Percentiles rank a stretch among this genome's conserved stretches.
These are phyloP conservation scores for Acrocera orbiculus DNA, from an alignment of 2,888 invertebrate genomes.

Conservation along the genomic window DNA sequence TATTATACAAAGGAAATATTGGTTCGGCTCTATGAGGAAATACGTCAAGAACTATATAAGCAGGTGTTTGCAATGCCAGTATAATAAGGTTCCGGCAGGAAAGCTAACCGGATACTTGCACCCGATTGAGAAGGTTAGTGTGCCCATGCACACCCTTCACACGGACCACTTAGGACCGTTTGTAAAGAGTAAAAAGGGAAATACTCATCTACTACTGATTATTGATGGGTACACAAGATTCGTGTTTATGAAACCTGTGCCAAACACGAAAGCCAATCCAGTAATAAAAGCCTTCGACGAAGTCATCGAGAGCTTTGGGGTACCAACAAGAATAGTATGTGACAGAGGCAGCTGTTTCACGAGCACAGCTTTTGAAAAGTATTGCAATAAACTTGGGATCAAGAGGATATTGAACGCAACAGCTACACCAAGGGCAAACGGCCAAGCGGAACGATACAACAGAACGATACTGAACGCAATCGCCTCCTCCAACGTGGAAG, in stretches of 20 bases:
- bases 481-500: conserved; percentile 7
- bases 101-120: too few relatives aligned
- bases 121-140: background rate
- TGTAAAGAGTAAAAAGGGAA: conserved; percentile 15
- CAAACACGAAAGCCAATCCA: conserved; percentile 15
- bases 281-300: conserved; percentile 16
- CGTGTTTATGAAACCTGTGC: conserved; percentile 17
- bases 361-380: conserved; percentile 17
- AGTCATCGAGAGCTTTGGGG: conserved; percentile 15
- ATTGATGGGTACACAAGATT: conserved; percentile 24
- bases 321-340: conserved; percentile 17
- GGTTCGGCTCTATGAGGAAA: too few relatives aligned
- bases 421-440: conserved; percentile 2
- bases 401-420: conserved; percentile 10
- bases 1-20: too few relatives aligned
- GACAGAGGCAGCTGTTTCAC: conserved; percentile 24
- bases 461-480: conserved; percentile 8
- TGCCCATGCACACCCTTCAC: conserved; percentile 19
- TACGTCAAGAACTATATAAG: too few relatives aligned
- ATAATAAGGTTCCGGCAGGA: too few relatives aligned
- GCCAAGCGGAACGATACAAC: conserved; percentile 14
- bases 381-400: conserved; percentile 12
- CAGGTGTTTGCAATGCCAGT: too few relatives aligned
- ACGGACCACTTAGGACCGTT: conserved; percentile 28
- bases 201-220: conserved; percentile 18